Evolutionary conservation across 1,140 invertebrate species (phyloP).

Genomic region (Drosophila mojavensis): DNA sequence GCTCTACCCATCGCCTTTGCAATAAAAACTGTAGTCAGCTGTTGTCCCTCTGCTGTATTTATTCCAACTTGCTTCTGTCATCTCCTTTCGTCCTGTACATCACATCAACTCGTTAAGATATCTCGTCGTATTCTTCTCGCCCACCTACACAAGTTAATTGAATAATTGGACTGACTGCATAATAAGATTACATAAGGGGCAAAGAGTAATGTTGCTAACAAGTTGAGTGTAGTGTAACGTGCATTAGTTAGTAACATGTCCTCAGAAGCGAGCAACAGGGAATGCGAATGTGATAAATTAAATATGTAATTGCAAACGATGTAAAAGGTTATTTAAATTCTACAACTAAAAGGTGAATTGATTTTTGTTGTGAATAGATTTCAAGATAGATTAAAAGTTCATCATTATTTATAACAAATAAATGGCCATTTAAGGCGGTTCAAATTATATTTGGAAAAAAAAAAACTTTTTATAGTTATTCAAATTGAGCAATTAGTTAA

Average conservation of each 20-base stretch:
- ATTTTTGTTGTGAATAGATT: too few relatives aligned
- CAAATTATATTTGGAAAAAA: neutral
- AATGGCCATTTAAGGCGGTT: neutral
- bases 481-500: slow-evolving; percentile 9
- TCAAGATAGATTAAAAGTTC: too few relatives aligned
- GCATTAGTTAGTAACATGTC: neutral
- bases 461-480: slow-evolving; percentile 4
- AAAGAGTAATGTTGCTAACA: too few relatives aligned
- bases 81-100: slow-evolving; percentile 35
- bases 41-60: slow-evolving; percentile 14
- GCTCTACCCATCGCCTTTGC: slow-evolving; percentile 40
- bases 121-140: slow-evolving; percentile 6
- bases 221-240: slow-evolving; percentile 1
- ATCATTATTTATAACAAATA: neutral
- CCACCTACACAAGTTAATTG: slow-evolving; percentile 21
- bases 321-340: too few relatives aligned
- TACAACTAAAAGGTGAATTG: too few relatives aligned
- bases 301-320: too few relatives aligned
- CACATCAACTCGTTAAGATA: slow-evolving; percentile 4
- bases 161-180: slow-evolving; percentile 40
- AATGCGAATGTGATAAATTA: neutral
- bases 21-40: slow-evolving; percentile 40
- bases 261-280: neutral
- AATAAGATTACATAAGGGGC: too few relatives aligned
- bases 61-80: slow-evolving; percentile 4